Base-by-base conservation (phyloP, 2,113 vertebrate species). In the Cromileptes altivelis region DNA sequence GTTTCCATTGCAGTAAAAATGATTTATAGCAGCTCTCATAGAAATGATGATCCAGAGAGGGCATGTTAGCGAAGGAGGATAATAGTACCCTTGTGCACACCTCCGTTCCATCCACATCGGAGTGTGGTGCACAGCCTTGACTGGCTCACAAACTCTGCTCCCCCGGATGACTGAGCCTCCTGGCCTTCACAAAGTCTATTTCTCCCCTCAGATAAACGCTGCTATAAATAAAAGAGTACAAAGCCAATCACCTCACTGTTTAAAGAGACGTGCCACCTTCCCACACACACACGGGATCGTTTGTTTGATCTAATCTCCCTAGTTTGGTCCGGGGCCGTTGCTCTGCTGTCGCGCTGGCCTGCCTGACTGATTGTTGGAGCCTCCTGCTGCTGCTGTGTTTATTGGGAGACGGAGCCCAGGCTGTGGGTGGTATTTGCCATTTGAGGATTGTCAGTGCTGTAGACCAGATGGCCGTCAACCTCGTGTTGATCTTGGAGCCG, bases 401-500 rank as follows among this genome's bases (percentile, higher is more conserved):
- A 76, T 42, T n/a, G 73, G 79, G 62, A 85, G 60, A 70, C 62
- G n/a, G 60, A 70, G 73, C 64, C 71, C 81, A 61, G 81, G 86
- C 67, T 33, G 91, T 85, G 89, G 89, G 88, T 84, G 87, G 90
- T 62, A 81, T 90, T 86, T 85, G 81, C 89, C 87, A 79, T 86
- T 1, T 63, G 70, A 77, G 79, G 85, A 88, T 91, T 88, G 78
- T 75, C 85, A 70, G 65, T 21, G 33, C 82, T 64, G 77, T 63
- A 67, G 84, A 91, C 89, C 91, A 93, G 92, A 93, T 91, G 88
- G 92, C 88, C 68, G 70, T 86, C 87, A 92, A 88, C 84, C 91
- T 88, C 23, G 45, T 94, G 92, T 91, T 92, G 90, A 84, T 92
- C 82, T 90, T 90, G 80, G 87, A 86, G 80, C 67, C 0, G 12